These are phyloP conservation scores for Clunio marinus DNA, from an alignment of 2,888 invertebrate species.

Conservation along the genomic window DNA sequence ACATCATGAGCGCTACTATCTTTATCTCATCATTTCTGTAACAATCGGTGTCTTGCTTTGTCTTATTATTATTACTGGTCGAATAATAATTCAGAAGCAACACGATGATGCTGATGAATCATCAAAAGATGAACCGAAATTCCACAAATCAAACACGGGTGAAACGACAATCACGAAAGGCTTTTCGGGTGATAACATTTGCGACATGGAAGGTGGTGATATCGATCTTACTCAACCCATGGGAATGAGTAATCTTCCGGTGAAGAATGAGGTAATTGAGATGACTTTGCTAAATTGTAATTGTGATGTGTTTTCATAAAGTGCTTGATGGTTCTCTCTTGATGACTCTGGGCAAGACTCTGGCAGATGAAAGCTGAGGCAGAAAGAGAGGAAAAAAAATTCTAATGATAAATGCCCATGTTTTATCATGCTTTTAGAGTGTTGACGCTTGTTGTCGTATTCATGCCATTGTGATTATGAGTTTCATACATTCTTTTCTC, in stretches of 20 bases:
- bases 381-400: too few species aligned
- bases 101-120: constrained; percentile 40
- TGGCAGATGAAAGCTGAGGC: too few species aligned
- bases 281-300: background rate
- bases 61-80: constrained; percentile 32
- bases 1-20: constrained; percentile 33
- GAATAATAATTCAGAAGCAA: constrained; percentile 35
- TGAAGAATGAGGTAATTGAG: constrained; percentile 31
- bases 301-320: too few species aligned
- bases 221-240: constrained; percentile 36
- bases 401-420: background rate
- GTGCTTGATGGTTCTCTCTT: too few species aligned
- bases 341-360: background rate
- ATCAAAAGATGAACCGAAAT: constrained; percentile 31
- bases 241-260: constrained; percentile 15
- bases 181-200: constrained; percentile 31
- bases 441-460: background rate
- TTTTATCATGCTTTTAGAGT: background rate
- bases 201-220: constrained; percentile 32
- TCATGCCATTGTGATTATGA: background rate
- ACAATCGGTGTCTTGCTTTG: constrained; percentile 32
- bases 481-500: background rate
- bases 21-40: constrained; percentile 33
- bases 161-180: constrained; percentile 37
- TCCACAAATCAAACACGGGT: constrained; percentile 36